Evolutionary conservation across 2,888 invertebrate genomes (phyloP).

Genomic region (Cylloceria caligata): DNA sequence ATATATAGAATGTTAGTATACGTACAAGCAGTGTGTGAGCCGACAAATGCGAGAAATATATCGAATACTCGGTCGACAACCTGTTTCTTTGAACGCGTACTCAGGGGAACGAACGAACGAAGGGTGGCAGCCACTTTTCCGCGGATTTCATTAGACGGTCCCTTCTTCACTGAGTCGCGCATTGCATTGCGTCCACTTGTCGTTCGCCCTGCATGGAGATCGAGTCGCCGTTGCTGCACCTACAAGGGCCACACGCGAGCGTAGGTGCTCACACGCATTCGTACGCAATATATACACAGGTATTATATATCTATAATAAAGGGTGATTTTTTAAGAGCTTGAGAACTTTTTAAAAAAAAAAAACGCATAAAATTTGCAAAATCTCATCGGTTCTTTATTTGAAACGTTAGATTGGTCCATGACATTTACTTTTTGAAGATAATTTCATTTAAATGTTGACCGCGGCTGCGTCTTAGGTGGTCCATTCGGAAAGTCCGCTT

Average conservation of each 20-base stretch:
- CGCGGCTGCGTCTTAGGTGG: too few relatives aligned
- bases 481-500: too few relatives aligned
- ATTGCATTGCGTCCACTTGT: slow-evolving; percentile 16
- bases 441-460: too few relatives aligned
- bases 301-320: slow-evolving; percentile 14
- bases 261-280: slow-evolving; percentile 47
- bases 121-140: slow-evolving; percentile 57
- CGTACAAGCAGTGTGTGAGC: slow-evolving; percentile 1
- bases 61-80: slow-evolving; percentile 52
- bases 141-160: slow-evolving; percentile 56
- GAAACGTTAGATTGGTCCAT: too few relatives aligned
- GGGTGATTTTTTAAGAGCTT: too few relatives aligned
- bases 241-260: slow-evolving; percentile 36
- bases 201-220: slow-evolving; percentile 27
- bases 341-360: too few relatives aligned
- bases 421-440: too few relatives aligned
- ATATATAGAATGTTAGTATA: slow-evolving; percentile 9
- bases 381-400: too few relatives aligned
- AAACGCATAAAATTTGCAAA: too few relatives aligned
- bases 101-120: slow-evolving; percentile 25
- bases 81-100: slow-evolving; percentile 47
- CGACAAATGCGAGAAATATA: slow-evolving; percentile 40
- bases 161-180: slow-evolving; percentile 33
- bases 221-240: slow-evolving; percentile 12
- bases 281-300: slow-evolving; percentile 1